A percentile compares a stretch with the other conserved stretches of the same genome.
Conservation (phyloP, 2,888 invertebrate species). For the Xanthorhoe spadicearia region DNA sequence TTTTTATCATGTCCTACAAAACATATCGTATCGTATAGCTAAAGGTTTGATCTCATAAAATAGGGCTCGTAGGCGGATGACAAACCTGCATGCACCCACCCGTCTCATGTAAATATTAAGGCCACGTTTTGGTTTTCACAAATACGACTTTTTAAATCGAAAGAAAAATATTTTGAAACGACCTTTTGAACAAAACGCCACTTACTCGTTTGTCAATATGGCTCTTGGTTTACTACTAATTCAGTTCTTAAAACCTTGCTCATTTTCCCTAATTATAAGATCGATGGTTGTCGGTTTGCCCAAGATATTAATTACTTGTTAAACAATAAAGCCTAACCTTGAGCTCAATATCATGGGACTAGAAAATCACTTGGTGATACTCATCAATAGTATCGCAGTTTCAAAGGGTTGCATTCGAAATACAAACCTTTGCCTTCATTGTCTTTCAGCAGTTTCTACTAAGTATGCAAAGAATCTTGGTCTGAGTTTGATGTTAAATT, state of each 20-base stretch:
- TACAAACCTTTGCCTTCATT: no score
- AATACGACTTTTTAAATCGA: no score
- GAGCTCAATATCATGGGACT: not conserved
- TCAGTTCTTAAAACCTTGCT: not conserved
- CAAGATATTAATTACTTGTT: not conserved
- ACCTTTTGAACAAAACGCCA: no score
- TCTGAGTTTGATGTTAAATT: no score
- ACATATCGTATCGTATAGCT: not conserved
- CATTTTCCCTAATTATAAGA: not conserved
- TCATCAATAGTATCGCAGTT: no score
- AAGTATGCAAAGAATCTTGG: no score
- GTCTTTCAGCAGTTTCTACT: no score
- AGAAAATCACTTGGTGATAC: not conserved
- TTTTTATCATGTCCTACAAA: not conserved
- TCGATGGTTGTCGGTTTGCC: not conserved
- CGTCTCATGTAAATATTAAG: not conserved
- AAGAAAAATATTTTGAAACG: not conserved
- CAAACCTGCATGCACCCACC: not conserved
- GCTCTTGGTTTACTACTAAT: no score
- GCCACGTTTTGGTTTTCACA: not conserved
- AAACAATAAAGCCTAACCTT: not conserved
- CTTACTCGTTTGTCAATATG: no score
- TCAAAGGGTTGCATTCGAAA: no score
- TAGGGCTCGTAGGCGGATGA: not conserved
- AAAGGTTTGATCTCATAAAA: not conserved